These are phyloP conservation scores for Ceriagrion tenellum DNA, from an alignment of 2,888 invertebrate genomes.

Conservation along the genomic window DNA sequence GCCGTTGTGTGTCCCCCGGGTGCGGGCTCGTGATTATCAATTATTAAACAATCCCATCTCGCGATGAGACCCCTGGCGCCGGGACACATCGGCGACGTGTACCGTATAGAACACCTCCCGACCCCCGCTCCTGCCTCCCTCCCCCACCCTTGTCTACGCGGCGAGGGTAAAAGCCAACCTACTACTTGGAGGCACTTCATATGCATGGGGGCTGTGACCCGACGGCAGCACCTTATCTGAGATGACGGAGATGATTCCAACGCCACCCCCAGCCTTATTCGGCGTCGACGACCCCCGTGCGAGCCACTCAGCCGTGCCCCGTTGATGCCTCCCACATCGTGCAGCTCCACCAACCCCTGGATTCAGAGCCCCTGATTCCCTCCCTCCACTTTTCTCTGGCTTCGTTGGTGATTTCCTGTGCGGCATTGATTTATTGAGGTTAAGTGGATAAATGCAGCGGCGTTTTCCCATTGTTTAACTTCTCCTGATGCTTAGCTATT, in stretches of 20 bases:
- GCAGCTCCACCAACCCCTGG: neutral
- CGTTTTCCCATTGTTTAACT: no score
- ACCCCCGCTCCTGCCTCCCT: neutral
- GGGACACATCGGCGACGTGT: neutral
- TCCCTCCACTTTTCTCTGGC: neutral
- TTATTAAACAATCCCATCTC: neutral
- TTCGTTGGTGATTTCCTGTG: neutral
- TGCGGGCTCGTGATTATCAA: neutral
- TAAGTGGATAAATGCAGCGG: no score
- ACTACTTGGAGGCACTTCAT: neutral
- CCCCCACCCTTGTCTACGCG: neutral
- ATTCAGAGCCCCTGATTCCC: neutral
- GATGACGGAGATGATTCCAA: neutral
- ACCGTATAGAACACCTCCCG: neutral
- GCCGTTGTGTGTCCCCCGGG: neutral
- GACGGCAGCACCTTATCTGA: neutral
- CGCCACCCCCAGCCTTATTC: neutral
- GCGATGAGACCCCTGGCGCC: neutral
- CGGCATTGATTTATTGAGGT: neutral
- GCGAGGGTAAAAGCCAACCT: neutral
- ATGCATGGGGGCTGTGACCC: conserved; percentile 9
- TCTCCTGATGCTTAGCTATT: no score
- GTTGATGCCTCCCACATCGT: no score
- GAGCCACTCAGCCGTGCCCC: no score
- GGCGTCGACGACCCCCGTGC: no score